Percentiles rank a stretch among this genome's conserved stretches.
Conservation (phyloP, 2,113 vertebrate species). For the Centropristis striata region DNA sequence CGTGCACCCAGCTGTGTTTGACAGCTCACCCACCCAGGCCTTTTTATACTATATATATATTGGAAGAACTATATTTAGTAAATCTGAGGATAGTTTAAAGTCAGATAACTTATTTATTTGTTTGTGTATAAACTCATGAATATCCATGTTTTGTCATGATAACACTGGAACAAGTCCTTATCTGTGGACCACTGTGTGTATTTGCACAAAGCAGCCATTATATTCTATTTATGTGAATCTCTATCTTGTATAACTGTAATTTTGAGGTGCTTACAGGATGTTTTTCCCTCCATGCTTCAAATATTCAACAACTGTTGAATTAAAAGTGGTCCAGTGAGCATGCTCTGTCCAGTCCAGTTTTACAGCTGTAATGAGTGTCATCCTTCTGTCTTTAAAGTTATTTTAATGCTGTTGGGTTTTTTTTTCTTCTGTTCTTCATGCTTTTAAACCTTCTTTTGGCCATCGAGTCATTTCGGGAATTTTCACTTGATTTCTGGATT, state of each 20-base stretch:
- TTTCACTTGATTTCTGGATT: constrained; percentile 25
- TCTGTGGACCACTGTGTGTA: constrained; percentile 47
- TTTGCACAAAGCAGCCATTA: constrained; percentile 55
- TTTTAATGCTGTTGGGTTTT: background rate
- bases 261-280: constrained; percentile 37
- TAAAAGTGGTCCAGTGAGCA: constrained; percentile 60
- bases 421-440: background rate
- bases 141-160: constrained; percentile 52
- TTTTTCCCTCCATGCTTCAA: constrained; percentile 28
- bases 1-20: constrained; percentile 36
- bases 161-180: constrained; percentile 61
- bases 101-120: constrained; percentile 73
- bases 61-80: constrained; percentile 49
- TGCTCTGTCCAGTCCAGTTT: constrained; percentile 49
- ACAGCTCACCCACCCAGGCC: constrained; percentile 23
- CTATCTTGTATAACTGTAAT: constrained; percentile 43
- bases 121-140: constrained; percentile 45
- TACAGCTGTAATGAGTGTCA: constrained; percentile 27
- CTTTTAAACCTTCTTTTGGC: constrained; percentile 22
- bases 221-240: constrained; percentile 44
- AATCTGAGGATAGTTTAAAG: constrained; percentile 26
- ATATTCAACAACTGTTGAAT: constrained; percentile 9
- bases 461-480: constrained; percentile 14
- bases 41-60: constrained; percentile 59
- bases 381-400: constrained; percentile 14